phyloP scores from a whole-genome alignment of 2,113 vertebrate genomes.

The Sturnus vulgaris region DNA sequence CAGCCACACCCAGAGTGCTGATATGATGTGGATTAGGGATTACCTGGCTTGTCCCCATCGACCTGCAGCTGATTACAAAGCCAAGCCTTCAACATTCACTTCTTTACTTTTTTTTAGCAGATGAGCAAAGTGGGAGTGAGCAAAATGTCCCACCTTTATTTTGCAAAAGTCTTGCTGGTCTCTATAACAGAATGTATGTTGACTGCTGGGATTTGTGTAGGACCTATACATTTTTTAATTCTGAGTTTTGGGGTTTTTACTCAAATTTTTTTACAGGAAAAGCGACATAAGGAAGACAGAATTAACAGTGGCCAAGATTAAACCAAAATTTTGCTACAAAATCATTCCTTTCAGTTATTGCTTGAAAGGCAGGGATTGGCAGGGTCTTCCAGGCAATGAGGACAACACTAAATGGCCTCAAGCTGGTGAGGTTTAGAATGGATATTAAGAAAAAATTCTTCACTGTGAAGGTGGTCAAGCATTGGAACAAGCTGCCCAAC shows the following conservation, averaged over 20 bases:
- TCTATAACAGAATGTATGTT: not conserved
- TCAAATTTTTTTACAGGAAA: not conserved
- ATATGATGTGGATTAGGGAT: not conserved
- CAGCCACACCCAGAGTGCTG: not conserved
- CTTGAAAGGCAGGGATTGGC: accelerated
- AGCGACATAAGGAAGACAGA: not conserved
- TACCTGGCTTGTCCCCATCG: not conserved
- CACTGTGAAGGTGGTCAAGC: not conserved
- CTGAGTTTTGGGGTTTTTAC: not conserved
- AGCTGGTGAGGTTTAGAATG: not conserved
- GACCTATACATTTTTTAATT: not conserved
- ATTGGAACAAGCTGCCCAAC: not conserved
- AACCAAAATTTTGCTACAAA: not conserved
- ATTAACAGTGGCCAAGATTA: not conserved
- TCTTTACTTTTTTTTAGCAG: not conserved
- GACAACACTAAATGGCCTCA: not conserved
- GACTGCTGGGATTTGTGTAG: not conserved
- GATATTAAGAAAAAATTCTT: not conserved
- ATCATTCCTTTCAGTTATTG: not conserved
- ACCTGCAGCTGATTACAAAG: not conserved
- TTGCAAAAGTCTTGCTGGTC: not conserved
- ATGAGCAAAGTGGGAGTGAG: not conserved
- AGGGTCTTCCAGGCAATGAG: not conserved
- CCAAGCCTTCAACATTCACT: not conserved
- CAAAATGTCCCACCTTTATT: not conserved